Conservation (phyloP, 37 sponge, comb jelly and placozoan genomes). For the Halisarca cf. caerulea region DNA sequence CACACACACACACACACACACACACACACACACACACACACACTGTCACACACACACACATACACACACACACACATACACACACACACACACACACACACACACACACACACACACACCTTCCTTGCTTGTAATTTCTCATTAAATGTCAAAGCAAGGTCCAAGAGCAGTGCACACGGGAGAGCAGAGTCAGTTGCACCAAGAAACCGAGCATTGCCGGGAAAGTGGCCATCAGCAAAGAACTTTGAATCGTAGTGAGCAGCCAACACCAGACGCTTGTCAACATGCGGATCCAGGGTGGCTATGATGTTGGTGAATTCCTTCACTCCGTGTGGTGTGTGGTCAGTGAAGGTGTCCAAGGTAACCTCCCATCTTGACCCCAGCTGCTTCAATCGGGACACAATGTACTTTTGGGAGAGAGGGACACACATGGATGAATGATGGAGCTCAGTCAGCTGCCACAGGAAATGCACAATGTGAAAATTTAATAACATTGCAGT, state of each 20-base stretch:
- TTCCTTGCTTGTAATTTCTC: constrained; percentile 57
- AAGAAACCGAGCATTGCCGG: constrained; percentile 51
- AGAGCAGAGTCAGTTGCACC: constrained; percentile 99
- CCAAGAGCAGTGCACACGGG: constrained; percentile 93
- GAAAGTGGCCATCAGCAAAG: constrained; percentile 27
- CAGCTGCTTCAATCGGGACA: constrained; percentile 73
- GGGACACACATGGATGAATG: background rate
- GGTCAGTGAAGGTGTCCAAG: constrained; percentile 64
- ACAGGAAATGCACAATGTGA: too few species aligned
- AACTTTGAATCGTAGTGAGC: constrained; percentile 94
- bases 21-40: too few species aligned
- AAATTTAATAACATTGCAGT: too few species aligned
- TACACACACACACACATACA: too few species aligned
- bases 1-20: too few species aligned
- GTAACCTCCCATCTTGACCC: constrained; percentile 83
- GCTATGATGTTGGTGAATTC: constrained; percentile 91
- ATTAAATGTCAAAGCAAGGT: constrained; percentile 72
- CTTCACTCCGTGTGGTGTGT: constrained; percentile 73
- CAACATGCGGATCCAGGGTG: constrained; percentile 83
- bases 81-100: too few species aligned
- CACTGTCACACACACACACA: too few species aligned
- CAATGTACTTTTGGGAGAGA: constrained; percentile 57
- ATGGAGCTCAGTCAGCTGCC: too few species aligned
- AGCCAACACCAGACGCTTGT: constrained; percentile 68
- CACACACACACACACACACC: constrained; percentile 28